Percentiles rank a stretch among this genome's conserved stretches.
Conservation (phyloP, 2,113 vertebrate species). For the Tor tambroides region DNA sequence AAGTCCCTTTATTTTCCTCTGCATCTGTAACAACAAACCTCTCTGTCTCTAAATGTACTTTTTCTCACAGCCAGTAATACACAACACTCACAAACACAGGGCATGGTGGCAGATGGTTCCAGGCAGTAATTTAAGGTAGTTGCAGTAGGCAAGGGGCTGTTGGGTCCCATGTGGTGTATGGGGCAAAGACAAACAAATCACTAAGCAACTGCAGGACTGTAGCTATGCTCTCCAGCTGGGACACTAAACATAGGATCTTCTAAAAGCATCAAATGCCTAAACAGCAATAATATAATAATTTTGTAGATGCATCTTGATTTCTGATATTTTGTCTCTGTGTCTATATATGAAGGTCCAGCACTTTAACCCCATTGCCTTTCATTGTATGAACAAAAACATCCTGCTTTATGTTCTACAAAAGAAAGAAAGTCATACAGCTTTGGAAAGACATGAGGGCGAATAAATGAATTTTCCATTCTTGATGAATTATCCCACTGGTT, state of each 20-base stretch:
- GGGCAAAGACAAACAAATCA: conserved; percentile 31
- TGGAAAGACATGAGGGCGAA: neutral
- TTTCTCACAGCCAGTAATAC: neutral
- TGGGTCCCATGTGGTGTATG: neutral
- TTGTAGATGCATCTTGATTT: neutral
- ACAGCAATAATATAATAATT: neutral
- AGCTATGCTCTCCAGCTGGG: neutral
- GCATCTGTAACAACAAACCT: neutral
- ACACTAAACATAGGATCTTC: conserved; percentile 11
- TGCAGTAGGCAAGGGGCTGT: neutral
- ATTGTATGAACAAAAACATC: neutral
- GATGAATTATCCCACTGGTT: neutral
- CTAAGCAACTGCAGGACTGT: conserved; percentile 13
- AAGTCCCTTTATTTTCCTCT: neutral
- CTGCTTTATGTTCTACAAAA: neutral
- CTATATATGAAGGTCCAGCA: neutral
- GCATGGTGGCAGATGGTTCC: conserved; percentile 9
- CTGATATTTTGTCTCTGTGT: neutral
- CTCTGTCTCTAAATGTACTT: neutral
- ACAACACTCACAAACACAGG: conserved; percentile 36
- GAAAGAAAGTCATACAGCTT: neutral
- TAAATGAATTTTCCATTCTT: neutral
- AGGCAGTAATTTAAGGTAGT: neutral
- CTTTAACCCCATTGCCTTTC: neutral
- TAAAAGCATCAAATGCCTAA: neutral